Evolutionary conservation across 2,113 vertebrate genomes (phyloP).

Genomic region (Piaya cayana): DNA sequence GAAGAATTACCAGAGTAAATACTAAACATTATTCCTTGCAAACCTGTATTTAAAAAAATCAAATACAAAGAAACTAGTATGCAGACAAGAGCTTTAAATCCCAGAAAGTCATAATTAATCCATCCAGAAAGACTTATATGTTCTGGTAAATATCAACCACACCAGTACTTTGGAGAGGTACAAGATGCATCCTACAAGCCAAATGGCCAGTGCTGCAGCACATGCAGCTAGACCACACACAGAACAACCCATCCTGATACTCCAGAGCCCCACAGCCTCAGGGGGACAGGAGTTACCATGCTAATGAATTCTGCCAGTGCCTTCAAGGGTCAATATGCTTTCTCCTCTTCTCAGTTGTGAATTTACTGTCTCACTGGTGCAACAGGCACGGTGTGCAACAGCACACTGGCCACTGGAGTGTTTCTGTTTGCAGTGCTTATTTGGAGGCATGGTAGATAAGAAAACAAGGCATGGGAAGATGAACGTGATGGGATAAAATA

Average conservation of each 20-base stretch:
- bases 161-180: not conserved
- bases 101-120: not conserved
- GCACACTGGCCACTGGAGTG: not conserved
- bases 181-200: not conserved
- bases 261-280: not conserved
- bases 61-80: not conserved
- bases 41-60: conserved; percentile 40
- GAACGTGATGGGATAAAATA: rapidly evolving
- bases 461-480: rapidly evolving
- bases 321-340: rapidly evolving
- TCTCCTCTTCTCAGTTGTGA: not conserved
- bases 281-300: not conserved
- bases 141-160: not conserved
- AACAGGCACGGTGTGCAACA: not conserved
- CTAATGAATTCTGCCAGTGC: not conserved
- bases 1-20: conserved; percentile 44
- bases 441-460: not conserved
- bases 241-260: rapidly evolving
- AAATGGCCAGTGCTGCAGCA: not conserved
- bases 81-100: not conserved
- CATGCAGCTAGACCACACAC: not conserved
- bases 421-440: not conserved
- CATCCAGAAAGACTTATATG: not conserved
- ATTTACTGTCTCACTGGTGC: not conserved
- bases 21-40: not conserved